These are phyloP conservation scores for Hestina assimilis DNA, from an alignment of 1,140 invertebrate genomes.

Conservation along the genomic window DNA sequence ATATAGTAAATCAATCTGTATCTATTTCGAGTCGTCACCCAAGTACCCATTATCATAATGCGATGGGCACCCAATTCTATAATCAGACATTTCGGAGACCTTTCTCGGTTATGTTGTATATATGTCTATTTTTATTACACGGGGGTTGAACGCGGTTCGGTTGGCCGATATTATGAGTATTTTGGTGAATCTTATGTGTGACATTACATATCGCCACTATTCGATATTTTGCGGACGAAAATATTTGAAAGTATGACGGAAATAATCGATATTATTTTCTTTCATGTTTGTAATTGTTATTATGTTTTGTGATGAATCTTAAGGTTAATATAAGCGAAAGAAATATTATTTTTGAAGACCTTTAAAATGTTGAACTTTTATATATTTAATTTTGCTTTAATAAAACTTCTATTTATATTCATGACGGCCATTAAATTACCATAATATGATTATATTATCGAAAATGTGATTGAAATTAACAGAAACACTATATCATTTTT, in stretches of 20 bases:
- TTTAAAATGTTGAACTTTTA: no score
- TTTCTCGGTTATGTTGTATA: slow-evolving; percentile 62
- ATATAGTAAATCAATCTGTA: slow-evolving; percentile 73
- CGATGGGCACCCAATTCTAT: slow-evolving; percentile 69
- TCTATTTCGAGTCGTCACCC: slow-evolving; percentile 57
- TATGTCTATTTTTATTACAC: slow-evolving; percentile 73
- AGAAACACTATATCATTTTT: no score
- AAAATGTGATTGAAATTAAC: no score
- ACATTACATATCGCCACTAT: slow-evolving; percentile 20
- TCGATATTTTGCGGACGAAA: slow-evolving; percentile 6
- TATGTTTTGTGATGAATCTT: no score
- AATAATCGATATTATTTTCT: no score
- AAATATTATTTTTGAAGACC: no score
- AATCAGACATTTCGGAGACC: slow-evolving; percentile 69
- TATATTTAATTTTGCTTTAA: no score
- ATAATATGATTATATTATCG: no score
- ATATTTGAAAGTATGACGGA: slow-evolving; percentile 12
- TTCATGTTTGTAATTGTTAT: no score
- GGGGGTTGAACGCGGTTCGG: slow-evolving; percentile 48
- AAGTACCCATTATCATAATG: slow-evolving; percentile 73
- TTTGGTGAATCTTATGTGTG: slow-evolving; percentile 21
- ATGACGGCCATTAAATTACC: no score
- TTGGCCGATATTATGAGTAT: slow-evolving; percentile 58
- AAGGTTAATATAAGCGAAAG: no score
- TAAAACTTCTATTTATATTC: no score